Base-by-base conservation (phyloP, 1,140 invertebrate genomes). In the Mamestra configurata region DNA sequence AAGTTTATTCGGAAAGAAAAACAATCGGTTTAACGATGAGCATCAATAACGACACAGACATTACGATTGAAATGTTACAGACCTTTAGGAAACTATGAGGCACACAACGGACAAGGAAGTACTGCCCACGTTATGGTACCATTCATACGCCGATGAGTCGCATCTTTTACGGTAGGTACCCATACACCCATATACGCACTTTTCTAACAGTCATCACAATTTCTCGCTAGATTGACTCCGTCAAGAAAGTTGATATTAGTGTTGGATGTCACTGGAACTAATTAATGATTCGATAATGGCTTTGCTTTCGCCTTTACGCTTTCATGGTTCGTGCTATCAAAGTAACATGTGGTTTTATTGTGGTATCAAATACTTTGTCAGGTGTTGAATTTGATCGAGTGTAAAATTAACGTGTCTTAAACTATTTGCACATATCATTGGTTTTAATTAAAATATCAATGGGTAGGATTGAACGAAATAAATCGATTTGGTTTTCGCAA, bases 191-290 rank as follows among this genome's bases (percentile, higher is more conserved):
- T 35, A 35, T 11, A 24, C 13, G 46, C 27, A 71, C 43, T 53
- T 71, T 71, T 71, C 43, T 27, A n/a, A 40, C 46, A 10, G 35
- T 22, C 37, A 37, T 53, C 68, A 46, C 40, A 35, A 71, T 71
- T 71, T 53, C 49, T 31, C 68, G 68, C 15, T 71, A 53, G 7
- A 71, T 71, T 35, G 24, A 27, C 35, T 40, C 27, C 8, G 49
- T 37, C 18, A 75, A 57, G 71, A 75, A 57, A 77, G 59, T 59
- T 24, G 6, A 31, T 43, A 61, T 43, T 43, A 51, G n/a, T 64
- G 20, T 27, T 51, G 51, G 53, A 82, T 83, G 83, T 85, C 83
- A 82, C 83, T 80, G 68, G 79, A 82, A 85, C 73, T 82, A 85
- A 85, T 85, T 49, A 84, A 77, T 61, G 71, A 46, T 40, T 80